Evolutionary conservation across 2,888 invertebrate species (phyloP), one percentile per base, ranked within the genome.

Genomic region (Eudasyphora cyanicolor): DNA sequence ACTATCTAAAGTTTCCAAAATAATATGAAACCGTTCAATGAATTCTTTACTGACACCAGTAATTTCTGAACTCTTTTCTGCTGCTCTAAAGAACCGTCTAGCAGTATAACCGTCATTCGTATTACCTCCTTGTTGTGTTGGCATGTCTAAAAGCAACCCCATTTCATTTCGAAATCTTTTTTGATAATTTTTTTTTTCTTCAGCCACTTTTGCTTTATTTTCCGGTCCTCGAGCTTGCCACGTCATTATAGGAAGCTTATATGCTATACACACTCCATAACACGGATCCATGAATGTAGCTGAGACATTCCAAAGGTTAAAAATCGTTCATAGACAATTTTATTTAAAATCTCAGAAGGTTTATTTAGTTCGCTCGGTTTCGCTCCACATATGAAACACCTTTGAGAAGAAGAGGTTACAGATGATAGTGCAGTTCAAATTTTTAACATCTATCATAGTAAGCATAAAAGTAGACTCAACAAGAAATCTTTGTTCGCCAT

Each of bases 251-350:
- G n/a, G n/a, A n/a, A n/a, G n/a, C n/a, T n/a, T n/a, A n/a, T n/a
- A n/a, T n/a, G n/a, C n/a, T n/a, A n/a, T n/a, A 73, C 42, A 74
- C 73, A 79, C 27, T 79, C 60, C 79, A 64, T 74, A 27, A 79
- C 62, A 49, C 51, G 79, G 27, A 79, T 79, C 67, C 74, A 79
- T 49, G 79, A 79, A 74, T 38, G 73, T 14, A 73, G 71, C 57
- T 62, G 78, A 64, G 54, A 67, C 64, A 67, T 29, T 64, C 51
- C 73, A 62, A 78, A 78, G 32, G 29, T 42, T 62, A 60, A 75
- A 75, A 38, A 75, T 60, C 38, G 51, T 60, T 60, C 42, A 62
- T 49, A 29, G n/a, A 64, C 35, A 76, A 74, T 49, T 42, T 32
- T 67, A n/a, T 79, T 74, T 24, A 69, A 73, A 51, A 64, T 62